Conservation (phyloP, 1,140 invertebrate genomes). For the Lysiphlebus fabarum region DNA sequence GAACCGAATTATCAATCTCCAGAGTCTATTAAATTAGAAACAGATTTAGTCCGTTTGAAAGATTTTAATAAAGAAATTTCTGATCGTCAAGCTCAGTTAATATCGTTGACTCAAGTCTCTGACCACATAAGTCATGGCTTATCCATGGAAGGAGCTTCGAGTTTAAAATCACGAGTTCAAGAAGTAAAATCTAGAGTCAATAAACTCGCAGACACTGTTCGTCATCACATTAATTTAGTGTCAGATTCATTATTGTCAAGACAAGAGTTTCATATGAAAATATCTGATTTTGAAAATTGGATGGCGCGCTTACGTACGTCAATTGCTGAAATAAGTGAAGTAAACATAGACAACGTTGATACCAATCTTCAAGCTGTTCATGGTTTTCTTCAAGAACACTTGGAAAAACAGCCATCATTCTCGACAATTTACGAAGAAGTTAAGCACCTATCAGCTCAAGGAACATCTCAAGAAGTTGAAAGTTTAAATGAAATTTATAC, state of each 20-base stretch:
- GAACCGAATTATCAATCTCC: constrained; percentile 63
- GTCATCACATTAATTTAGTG: constrained; percentile 71
- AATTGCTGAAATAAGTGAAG: constrained; percentile 74
- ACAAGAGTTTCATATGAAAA: constrained; percentile 80
- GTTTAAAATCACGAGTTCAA: constrained; percentile 68
- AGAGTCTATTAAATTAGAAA: constrained; percentile 69
- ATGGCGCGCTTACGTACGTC: constrained; percentile 73
- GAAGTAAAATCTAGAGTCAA: constrained; percentile 71
- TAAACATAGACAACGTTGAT: constrained; percentile 76
- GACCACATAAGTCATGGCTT: constrained; percentile 75
- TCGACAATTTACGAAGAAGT: constrained; percentile 77
- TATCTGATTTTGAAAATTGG: constrained; percentile 81
- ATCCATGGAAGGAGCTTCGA: constrained; percentile 70
- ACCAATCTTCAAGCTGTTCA: constrained; percentile 75
- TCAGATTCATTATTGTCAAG: constrained; percentile 75
- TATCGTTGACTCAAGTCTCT: constrained; percentile 72
- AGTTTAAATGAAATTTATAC: constrained; percentile 73
- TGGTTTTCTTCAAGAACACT: constrained; percentile 74
- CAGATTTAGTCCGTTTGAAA: constrained; percentile 69
- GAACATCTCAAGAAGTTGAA: constrained; percentile 68
- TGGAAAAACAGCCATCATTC: constrained; percentile 72
- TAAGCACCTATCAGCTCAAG: constrained; percentile 68
- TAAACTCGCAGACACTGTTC: constrained; percentile 68
- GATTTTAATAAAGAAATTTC: constrained; percentile 78
- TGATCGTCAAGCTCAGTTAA: constrained; percentile 76